Evolutionary conservation across 1,140 invertebrate species (phyloP).

Genomic region (Pentalonia nigronervosa): DNA sequence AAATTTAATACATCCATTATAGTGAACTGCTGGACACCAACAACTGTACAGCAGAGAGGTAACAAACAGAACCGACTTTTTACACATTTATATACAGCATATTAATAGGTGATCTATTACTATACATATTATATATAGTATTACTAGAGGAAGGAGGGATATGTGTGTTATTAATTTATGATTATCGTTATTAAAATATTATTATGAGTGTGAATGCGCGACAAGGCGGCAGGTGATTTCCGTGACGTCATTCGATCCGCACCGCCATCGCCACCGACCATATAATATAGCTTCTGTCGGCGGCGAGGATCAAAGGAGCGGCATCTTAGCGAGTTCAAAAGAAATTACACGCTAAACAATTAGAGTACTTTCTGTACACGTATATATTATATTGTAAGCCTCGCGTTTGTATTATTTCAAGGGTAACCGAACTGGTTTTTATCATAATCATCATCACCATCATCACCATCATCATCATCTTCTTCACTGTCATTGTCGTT

Average conservation of each 20-base stretch:
- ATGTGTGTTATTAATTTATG: not conserved
- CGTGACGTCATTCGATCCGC: not conserved
- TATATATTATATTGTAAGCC: slow-evolving; percentile 21
- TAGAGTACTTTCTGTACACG: slow-evolving; percentile 35
- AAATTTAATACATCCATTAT: no score
- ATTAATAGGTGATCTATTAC: not conserved
- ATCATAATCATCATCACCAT: slow-evolving; percentile 7
- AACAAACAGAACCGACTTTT: not conserved
- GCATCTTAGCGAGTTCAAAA: slow-evolving; percentile 46
- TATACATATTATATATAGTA: no score
- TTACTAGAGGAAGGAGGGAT: not conserved
- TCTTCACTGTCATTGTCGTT: not conserved
- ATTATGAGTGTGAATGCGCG: not conserved
- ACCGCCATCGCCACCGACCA: not conserved
- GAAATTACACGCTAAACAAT: slow-evolving; percentile 51
- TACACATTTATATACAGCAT: not conserved
- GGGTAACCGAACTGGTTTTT: slow-evolving; percentile 51
- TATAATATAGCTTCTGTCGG: slow-evolving; percentile 43
- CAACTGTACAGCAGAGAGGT: no score
- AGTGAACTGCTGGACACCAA: no score
- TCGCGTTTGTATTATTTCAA: slow-evolving; percentile 47
- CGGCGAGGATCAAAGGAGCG: slow-evolving; percentile 48
- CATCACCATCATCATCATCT: not conserved
- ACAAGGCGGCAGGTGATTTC: slow-evolving; percentile 40
- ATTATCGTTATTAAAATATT: slow-evolving; percentile 15